Percentiles rank a stretch among this genome's conserved stretches.
phyloP scores from a whole-genome alignment of 2,888 invertebrate species.

The Latrodectus elegans region DNA sequence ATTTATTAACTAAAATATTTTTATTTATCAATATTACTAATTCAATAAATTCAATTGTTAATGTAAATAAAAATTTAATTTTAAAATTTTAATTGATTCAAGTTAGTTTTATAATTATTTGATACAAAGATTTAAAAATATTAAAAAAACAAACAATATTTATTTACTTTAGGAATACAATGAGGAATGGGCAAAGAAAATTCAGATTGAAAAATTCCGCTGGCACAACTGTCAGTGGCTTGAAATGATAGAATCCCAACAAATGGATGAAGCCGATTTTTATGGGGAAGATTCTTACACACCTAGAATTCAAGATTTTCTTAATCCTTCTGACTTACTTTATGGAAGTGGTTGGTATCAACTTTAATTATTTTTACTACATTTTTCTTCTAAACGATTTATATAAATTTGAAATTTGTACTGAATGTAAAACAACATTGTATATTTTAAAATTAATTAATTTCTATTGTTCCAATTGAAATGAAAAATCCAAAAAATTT shows the following conservation, averaged over 20 bases:
- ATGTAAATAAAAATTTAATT: too few relatives aligned
- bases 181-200: constrained; percentile 93
- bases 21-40: too few relatives aligned
- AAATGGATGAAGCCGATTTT: constrained; percentile 70
- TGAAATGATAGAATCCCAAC: constrained; percentile 87
- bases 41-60: too few relatives aligned
- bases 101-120: too few relatives aligned
- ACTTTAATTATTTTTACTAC: background rate
- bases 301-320: constrained; percentile 70
- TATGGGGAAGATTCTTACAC: constrained; percentile 70
- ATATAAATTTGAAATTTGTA: too few relatives aligned
- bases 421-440: too few relatives aligned
- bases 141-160: background rate
- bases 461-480: too few relatives aligned
- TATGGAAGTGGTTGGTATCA: constrained; percentile 63
- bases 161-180: constrained; percentile 80
- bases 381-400: background rate
- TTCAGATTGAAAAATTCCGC: constrained; percentile 95
- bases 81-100: too few relatives aligned
- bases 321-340: constrained; percentile 70
- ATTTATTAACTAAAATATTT: too few relatives aligned
- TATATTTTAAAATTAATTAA: too few relatives aligned
- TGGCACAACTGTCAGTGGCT: constrained; percentile 99
- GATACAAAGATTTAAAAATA: too few relatives aligned
- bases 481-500: too few relatives aligned